These are phyloP conservation scores for Xiphophorus couchianus DNA, from an alignment of 2,113 vertebrate species.

Conservation along the genomic window DNA sequence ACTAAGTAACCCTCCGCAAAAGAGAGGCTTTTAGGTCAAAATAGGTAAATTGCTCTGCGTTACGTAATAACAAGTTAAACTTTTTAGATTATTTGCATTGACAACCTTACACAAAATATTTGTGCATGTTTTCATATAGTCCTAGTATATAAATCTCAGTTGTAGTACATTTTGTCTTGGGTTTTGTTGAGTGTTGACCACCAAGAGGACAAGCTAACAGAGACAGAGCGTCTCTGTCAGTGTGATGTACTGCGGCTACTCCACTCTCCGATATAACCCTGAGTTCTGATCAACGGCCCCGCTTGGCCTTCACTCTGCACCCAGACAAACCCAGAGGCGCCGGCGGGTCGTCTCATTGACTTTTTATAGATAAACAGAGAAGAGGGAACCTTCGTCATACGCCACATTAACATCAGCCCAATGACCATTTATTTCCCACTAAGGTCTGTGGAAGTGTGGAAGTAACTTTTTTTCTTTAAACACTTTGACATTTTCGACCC, in stretches of 20 bases:
- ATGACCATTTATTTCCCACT: conserved; percentile 30
- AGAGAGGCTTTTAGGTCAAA: too few species aligned
- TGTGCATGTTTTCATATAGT: background rate
- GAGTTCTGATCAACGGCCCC: too few species aligned
- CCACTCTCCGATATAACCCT: background rate
- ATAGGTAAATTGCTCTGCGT: too few species aligned
- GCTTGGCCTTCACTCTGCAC: background rate
- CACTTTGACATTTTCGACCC: conserved; percentile 47
- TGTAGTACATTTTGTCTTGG: background rate
- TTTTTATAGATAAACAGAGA: background rate
- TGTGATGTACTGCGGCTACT: background rate
- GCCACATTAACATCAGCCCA: conserved; percentile 40
- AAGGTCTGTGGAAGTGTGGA: conserved; percentile 31
- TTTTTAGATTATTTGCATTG: too few species aligned
- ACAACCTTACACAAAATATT: background rate
- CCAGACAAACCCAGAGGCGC: background rate
- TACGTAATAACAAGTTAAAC: too few species aligned
- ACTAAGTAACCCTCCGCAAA: too few species aligned
- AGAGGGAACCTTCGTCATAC: background rate
- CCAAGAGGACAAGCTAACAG: background rate
- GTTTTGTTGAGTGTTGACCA: background rate
- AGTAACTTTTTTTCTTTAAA: conserved; percentile 34
- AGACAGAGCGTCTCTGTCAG: background rate
- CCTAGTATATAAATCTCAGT: background rate
- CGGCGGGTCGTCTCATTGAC: background rate